phyloP scores from a whole-genome alignment of 2,113 vertebrate species.

The Pelmatolapia mariae region DNA sequence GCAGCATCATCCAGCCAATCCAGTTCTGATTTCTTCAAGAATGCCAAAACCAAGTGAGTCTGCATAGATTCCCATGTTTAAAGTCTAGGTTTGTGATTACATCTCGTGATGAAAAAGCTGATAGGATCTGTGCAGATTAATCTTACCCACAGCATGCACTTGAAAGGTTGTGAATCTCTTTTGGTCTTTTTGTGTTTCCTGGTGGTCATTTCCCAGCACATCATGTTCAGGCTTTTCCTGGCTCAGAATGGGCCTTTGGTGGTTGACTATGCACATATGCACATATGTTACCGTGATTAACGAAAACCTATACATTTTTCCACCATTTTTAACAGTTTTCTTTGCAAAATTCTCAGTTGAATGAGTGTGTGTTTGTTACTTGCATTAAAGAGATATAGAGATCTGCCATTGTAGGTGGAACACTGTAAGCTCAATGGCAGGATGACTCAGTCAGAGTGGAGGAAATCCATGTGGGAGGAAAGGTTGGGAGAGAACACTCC shows the following conservation, averaged over 20 bases:
- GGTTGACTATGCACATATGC: background rate
- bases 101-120: background rate
- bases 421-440: background rate
- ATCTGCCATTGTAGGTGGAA: background rate
- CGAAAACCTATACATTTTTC: background rate
- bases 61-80: background rate
- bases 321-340: background rate
- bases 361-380: background rate
- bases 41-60: background rate
- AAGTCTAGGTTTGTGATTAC: background rate
- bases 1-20: background rate
- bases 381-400: background rate
- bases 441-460: conserved; percentile 3
- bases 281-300: background rate
- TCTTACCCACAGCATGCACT: background rate
- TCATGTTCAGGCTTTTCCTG: background rate
- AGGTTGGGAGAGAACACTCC: conserved; percentile 3
- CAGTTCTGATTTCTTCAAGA: background rate
- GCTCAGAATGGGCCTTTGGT: background rate
- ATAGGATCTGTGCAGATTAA: background rate
- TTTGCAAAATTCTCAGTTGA: background rate
- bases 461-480: background rate
- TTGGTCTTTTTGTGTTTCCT: background rate
- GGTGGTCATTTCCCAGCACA: background rate
- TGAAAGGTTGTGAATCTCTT: background rate